Evolutionary conservation across 2,888 invertebrate genomes (phyloP).

Genomic region (Sinhomidia bicolor): DNA sequence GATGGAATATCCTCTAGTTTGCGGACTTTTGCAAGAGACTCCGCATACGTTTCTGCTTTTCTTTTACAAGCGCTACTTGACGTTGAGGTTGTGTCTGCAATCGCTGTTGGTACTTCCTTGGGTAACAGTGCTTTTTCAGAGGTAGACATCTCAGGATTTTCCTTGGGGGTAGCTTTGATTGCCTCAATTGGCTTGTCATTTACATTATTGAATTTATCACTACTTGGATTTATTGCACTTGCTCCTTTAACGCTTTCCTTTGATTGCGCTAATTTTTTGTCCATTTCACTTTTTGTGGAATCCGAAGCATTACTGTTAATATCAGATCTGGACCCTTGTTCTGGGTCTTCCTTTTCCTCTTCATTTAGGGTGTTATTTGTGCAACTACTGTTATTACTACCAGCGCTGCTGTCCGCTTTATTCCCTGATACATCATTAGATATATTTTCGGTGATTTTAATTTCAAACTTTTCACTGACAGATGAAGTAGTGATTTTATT

Average conservation of each 20-base stretch:
- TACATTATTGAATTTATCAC: neutral
- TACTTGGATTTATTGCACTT: neutral
- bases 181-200: neutral
- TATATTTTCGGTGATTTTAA: neutral
- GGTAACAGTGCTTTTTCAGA: too few species aligned
- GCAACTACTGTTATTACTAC: neutral
- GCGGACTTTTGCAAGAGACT: conserved; percentile 59
- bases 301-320: too few species aligned
- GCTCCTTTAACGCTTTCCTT: neutral
- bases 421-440: neutral
- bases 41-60: conserved; percentile 71
- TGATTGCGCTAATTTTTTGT: neutral
- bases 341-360: neutral
- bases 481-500: neutral
- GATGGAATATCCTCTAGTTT: conserved; percentile 38
- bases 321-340: too few species aligned
- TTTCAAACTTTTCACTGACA: neutral
- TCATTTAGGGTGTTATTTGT: neutral
- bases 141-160: neutral
- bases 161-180: neutral
- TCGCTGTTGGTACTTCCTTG: neutral
- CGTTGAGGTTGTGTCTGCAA: neutral
- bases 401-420: too few species aligned
- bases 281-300: neutral
- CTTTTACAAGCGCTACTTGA: conserved; percentile 36